A percentile compares a stretch with the other conserved stretches of the same genome.
These are phyloP conservation scores for Sander vitreus DNA, from an alignment of 2,113 vertebrate species.

Conservation along the genomic window DNA sequence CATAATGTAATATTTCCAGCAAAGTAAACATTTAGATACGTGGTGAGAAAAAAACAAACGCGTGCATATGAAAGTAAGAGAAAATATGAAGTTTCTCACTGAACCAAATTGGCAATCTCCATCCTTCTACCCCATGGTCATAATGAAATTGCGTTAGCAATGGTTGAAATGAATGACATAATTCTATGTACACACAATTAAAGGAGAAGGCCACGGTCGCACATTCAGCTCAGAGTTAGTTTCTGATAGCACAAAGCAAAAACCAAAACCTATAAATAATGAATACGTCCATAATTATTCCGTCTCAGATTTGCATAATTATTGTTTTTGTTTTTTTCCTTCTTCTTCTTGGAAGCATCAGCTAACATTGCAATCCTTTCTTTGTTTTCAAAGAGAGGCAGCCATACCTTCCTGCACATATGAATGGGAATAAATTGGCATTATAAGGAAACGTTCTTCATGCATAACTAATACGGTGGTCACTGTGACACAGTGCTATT, in stretches of 20 bases:
- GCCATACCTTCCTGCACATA: conserved; percentile 74
- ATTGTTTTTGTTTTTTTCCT: conserved; percentile 73
- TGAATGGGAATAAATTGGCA: conserved; percentile 72
- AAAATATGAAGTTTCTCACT: conserved; percentile 81
- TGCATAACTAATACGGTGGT: conserved; percentile 80
- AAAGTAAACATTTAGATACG: conserved; percentile 78
- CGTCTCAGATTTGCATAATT: conserved; percentile 86
- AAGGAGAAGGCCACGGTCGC: conserved; percentile 79
- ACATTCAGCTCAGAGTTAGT: conserved; percentile 84
- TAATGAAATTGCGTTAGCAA: conserved; percentile 83
- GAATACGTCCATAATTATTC: conserved; percentile 86
- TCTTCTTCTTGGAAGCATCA: conserved; percentile 77
- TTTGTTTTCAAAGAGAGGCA: conserved; percentile 68
- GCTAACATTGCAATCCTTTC: conserved; percentile 76
- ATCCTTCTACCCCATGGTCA: conserved; percentile 81
- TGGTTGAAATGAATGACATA: conserved; percentile 85
- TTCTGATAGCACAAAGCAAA: conserved; percentile 82
- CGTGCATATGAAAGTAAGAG: conserved; percentile 82
- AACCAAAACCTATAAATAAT: conserved; percentile 87
- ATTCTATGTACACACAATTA: conserved; percentile 86
- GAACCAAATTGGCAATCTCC: conserved; percentile 84
- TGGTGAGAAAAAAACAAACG: conserved; percentile 65
- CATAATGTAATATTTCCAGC: conserved; percentile 78
- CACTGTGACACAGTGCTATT: conserved; percentile 70
- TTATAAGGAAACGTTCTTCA: conserved; percentile 76